These are phyloP conservation scores for Globicephala melas DNA, from an alignment of 2,113 vertebrate genomes.

Conservation along the genomic window DNA sequence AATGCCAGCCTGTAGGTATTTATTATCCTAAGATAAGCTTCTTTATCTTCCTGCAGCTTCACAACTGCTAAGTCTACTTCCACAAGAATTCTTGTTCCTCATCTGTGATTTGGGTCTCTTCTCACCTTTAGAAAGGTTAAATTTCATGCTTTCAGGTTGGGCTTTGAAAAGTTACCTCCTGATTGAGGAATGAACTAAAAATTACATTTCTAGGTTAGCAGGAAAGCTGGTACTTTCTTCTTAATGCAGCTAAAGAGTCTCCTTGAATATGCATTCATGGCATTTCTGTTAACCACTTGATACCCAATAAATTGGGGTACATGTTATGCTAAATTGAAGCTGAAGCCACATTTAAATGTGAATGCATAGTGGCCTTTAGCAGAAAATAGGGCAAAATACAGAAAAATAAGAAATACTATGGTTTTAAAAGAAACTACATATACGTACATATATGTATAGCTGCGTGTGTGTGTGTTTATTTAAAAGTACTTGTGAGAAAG, in stretches of 20 bases:
- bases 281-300: not conserved
- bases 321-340: not conserved
- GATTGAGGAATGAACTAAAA: not conserved
- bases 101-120: not conserved
- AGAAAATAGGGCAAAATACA: not conserved
- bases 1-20: not conserved
- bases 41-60: not conserved
- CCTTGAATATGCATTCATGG: not conserved
- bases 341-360: not conserved
- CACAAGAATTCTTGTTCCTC: not conserved
- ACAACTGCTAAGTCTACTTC: fast-evolving
- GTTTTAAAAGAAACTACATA: not conserved
- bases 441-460: too few relatives aligned
- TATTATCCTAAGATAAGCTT: too few relatives aligned
- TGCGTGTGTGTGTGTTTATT: not conserved
- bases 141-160: not conserved
- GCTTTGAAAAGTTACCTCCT: not conserved
- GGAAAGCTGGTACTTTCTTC: not conserved
- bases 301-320: not conserved
- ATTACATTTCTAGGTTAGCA: not conserved
- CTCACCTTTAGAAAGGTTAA: not conserved
- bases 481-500: not conserved
- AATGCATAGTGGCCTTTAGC: not conserved
- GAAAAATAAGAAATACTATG: not conserved
- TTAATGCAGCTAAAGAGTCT: not conserved